These are phyloP conservation scores for Nothobranchius kuhntae DNA, from an alignment of 2,113 vertebrate species.

Conservation along the genomic window DNA sequence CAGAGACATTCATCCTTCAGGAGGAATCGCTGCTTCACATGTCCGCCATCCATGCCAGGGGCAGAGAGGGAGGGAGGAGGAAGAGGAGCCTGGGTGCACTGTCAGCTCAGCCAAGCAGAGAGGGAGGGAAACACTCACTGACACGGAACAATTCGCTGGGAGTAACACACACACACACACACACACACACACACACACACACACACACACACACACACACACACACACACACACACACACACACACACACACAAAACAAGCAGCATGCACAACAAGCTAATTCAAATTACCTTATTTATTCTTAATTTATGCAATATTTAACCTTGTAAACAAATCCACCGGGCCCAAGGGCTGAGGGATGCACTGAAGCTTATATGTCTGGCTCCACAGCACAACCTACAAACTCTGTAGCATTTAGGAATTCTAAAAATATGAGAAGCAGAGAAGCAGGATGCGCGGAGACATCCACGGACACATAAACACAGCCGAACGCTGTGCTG, in stretches of 20 bases:
- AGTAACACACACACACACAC: constrained; percentile 20
- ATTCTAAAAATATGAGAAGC: constrained; percentile 62
- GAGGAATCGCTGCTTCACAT: constrained; percentile 39
- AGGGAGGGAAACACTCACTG: constrained; percentile 30
- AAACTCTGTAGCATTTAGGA: constrained; percentile 47
- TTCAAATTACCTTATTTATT: constrained; percentile 11
- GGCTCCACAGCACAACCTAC: constrained; percentile 33
- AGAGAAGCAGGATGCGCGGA: constrained; percentile 39
- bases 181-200: background rate
- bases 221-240: constrained; percentile 10
- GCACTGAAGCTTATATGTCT: constrained; percentile 6
- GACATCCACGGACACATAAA: constrained; percentile 20
- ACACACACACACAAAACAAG: background rate
- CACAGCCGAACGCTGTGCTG: constrained; percentile 34
- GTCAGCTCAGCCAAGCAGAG: constrained; percentile 69
- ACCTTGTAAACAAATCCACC: constrained; percentile 23
- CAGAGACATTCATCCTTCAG: constrained; percentile 25
- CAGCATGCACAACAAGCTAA: background rate
- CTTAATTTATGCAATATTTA: constrained; percentile 16
- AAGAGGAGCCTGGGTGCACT: constrained; percentile 51
- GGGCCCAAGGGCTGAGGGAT: background rate
- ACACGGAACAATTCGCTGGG: constrained; percentile 45
- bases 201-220: constrained; percentile 8
- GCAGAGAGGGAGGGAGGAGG: constrained; percentile 20
- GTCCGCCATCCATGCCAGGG: constrained; percentile 44